Percentiles rank a stretch among this genome's conserved stretches.
Evolutionary conservation across 2,888 invertebrate species (phyloP).

Genomic region (Eubasilissa splendida): DNA sequence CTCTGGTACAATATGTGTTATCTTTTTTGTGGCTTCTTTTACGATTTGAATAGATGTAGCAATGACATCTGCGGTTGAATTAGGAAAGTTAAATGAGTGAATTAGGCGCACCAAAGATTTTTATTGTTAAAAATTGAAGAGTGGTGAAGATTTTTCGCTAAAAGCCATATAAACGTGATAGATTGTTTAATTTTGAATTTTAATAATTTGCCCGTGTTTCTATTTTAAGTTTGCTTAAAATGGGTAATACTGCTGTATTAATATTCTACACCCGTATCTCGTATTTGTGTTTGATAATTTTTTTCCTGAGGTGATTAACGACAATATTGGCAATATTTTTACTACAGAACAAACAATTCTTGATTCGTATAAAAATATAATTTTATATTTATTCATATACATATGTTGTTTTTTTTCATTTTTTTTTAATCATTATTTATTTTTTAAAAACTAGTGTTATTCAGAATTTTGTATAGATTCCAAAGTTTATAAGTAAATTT

Average conservation of each 20-base stretch:
- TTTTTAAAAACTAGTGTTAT: conserved; percentile 25
- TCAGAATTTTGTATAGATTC: conserved; percentile 26
- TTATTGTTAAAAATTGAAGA: conserved; percentile 2
- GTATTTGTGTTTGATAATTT: conserved; percentile 14
- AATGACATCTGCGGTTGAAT: conserved; percentile 14
- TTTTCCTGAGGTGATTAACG: background rate
- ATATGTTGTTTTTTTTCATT: background rate
- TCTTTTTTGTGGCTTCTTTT: conserved; percentile 36
- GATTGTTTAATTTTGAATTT: conserved; percentile 1
- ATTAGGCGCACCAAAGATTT: background rate
- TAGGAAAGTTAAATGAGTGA: conserved; percentile 16
- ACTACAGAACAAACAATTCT: background rate
- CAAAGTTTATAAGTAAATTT: conserved; percentile 40
- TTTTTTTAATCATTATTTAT: conserved; percentile 11
- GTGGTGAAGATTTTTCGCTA: background rate
- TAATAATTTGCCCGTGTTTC: conserved; percentile 16
- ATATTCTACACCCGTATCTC: background rate
- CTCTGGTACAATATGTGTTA: background rate
- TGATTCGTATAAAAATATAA: background rate
- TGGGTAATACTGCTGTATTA: conserved; percentile 22
- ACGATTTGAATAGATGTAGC: background rate
- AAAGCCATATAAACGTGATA: conserved; percentile 18
- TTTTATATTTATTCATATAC: background rate
- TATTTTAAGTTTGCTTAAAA: conserved; percentile 34
- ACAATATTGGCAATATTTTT: conserved; percentile 19